Conservation (phyloP, 2,113 vertebrate genomes). For the Ailuropoda melanoleuca region DNA sequence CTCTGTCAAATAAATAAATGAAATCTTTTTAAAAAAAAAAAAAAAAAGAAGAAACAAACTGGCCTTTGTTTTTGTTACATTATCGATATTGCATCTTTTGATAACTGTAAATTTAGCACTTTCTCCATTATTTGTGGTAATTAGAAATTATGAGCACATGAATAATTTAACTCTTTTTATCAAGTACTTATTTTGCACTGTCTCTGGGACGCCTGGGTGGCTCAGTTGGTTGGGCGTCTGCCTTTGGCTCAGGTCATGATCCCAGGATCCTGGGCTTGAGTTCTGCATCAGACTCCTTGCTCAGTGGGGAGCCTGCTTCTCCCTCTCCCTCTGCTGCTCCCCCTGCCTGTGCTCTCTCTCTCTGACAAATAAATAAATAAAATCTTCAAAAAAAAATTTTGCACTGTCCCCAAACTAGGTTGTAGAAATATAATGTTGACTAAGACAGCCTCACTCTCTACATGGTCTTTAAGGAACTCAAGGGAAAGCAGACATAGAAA, state of each 20-base stretch:
- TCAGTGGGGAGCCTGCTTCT: no score
- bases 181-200: neutral
- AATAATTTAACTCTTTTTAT: slow-evolving; percentile 26
- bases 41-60: slow-evolving; percentile 16
- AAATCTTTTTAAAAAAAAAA: no score
- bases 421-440: slow-evolving; percentile 29
- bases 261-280: no score
- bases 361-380: no score
- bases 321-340: no score
- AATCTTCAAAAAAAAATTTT: neutral
- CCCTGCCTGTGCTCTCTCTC: no score
- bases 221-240: no score
- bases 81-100: neutral
- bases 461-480: slow-evolving; percentile 10
- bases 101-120: neutral
- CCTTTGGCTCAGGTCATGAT: no score
- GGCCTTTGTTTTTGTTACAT: neutral
- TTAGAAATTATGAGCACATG: neutral
- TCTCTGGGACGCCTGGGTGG: no score
- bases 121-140: slow-evolving; percentile 36
- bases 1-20: no score
- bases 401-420: neutral
- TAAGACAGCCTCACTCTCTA: neutral
- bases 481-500: slow-evolving; percentile 1
- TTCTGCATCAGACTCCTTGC: no score